phyloP scores from a whole-genome alignment of 2,797 vertebrate genomes.

The Prionace glauca region DNA sequence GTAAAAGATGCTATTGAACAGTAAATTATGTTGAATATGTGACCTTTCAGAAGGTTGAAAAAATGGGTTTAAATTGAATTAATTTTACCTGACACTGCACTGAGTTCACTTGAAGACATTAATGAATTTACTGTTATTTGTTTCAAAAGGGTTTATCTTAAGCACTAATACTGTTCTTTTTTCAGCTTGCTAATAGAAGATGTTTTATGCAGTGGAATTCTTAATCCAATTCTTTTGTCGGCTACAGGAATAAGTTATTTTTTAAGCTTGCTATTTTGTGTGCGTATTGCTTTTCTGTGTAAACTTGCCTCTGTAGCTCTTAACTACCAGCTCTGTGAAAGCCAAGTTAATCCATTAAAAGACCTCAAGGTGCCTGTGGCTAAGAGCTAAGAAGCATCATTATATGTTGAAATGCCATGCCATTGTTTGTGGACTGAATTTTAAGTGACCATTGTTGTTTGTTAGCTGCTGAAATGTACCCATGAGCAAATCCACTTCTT shows the following conservation, averaged over 20 bases:
- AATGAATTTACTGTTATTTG: neutral
- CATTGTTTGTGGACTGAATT: slow-evolving; percentile 49
- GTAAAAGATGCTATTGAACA: neutral
- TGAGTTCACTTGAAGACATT: neutral
- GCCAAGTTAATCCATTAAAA: neutral
- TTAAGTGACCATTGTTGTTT: slow-evolving; percentile 40
- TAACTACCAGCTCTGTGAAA: slow-evolving; percentile 8
- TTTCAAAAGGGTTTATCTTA: neutral
- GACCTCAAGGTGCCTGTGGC: neutral
- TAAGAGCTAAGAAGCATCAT: neutral
- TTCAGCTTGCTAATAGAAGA: neutral
- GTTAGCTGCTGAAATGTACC: slow-evolving; percentile 43
- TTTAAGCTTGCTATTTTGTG: slow-evolving; percentile 16
- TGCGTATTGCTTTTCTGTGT: slow-evolving; percentile 22
- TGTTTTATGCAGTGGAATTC: neutral
- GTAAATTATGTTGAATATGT: neutral
- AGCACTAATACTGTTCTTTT: neutral
- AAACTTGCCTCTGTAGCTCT: slow-evolving; percentile 21
- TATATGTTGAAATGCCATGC: neutral
- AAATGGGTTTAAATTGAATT: neutral
- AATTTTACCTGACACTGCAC: neutral
- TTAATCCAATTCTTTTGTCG: neutral
- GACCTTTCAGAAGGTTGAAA: neutral
- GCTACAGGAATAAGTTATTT: slow-evolving; percentile 4
- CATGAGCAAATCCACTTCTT: slow-evolving; percentile 48